A percentile compares a stretch with the other conserved stretches of the same genome.
phyloP scores from a whole-genome alignment of 2,797 vertebrate species.

The Arnoldichthys spilopterus region DNA sequence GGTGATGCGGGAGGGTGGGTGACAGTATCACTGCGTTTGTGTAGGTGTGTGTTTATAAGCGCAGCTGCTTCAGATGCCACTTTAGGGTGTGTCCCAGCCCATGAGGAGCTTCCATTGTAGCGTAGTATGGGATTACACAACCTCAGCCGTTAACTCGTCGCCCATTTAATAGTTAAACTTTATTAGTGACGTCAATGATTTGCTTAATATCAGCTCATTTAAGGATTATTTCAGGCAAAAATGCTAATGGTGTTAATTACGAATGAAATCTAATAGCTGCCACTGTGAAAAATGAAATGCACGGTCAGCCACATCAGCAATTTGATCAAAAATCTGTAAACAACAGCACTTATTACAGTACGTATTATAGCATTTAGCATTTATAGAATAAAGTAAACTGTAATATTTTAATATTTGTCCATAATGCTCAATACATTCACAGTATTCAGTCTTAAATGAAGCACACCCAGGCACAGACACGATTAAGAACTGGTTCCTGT shows the following conservation, averaged over 20 bases:
- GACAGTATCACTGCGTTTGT: background rate
- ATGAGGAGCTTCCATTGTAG: conserved; percentile 12
- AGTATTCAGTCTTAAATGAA: no score
- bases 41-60: conserved; percentile 31
- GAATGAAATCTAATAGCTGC: background rate
- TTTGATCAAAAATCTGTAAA: no score
- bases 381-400: no score
- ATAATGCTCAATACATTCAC: no score
- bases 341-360: no score
- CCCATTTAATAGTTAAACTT: background rate
- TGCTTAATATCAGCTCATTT: background rate
- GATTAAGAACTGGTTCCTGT: no score
- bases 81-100: conserved; percentile 16
- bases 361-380: no score
- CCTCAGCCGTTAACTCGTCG: background rate
- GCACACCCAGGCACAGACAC: no score
- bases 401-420: no score
- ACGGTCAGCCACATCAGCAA: no score
- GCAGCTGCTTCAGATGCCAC: conserved; percentile 37
- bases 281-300: no score
- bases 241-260: no score
- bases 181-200: background rate
- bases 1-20: background rate
- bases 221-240: background rate
- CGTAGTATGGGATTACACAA: background rate